These are phyloP conservation scores for Vesta saturnalis DNA, from an alignment of 2,888 invertebrate genomes.

Conservation along the genomic window DNA sequence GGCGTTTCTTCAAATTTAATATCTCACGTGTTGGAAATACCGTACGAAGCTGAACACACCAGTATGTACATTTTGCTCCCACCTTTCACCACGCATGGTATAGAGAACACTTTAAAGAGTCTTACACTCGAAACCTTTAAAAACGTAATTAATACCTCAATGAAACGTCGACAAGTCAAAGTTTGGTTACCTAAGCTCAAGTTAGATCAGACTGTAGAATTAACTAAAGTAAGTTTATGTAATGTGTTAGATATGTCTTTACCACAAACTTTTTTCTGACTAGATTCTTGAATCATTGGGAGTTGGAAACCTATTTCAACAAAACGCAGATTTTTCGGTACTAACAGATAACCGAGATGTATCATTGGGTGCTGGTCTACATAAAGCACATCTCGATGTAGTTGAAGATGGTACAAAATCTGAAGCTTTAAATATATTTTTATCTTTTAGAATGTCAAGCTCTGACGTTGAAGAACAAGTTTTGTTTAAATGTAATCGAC, in stretches of 20 bases:
- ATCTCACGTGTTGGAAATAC: slow-evolving; percentile 84
- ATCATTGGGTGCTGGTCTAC: slow-evolving; percentile 69
- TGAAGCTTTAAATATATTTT: slow-evolving; percentile 85
- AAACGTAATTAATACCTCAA: slow-evolving; percentile 72
- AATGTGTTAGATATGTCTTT: slow-evolving; percentile 15
- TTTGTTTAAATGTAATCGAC: slow-evolving; percentile 84
- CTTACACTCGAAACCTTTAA: slow-evolving; percentile 72
- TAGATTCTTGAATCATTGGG: slow-evolving; percentile 66
- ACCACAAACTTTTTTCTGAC: not conserved
- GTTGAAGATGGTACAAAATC: slow-evolving; percentile 88
- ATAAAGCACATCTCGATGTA: slow-evolving; percentile 86
- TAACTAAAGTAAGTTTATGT: slow-evolving; percentile 71
- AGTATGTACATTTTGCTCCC: too few relatives aligned
- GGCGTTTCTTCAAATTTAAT: slow-evolving; percentile 79
- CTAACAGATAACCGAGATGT: slow-evolving; percentile 62
- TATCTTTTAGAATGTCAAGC: slow-evolving; percentile 77
- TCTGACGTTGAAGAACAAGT: slow-evolving; percentile 70
- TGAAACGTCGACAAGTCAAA: slow-evolving; percentile 77
- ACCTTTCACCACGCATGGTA: too few relatives aligned
- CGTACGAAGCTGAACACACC: slow-evolving; percentile 84
- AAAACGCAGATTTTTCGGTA: slow-evolving; percentile 65
- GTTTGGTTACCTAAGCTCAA: slow-evolving; percentile 85
- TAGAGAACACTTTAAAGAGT: too few relatives aligned
- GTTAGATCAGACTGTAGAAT: slow-evolving; percentile 75
- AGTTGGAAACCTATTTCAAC: slow-evolving; percentile 66